Base-by-base conservation (phyloP, 2,888 invertebrate species). In the Erannis defoliaria region DNA sequence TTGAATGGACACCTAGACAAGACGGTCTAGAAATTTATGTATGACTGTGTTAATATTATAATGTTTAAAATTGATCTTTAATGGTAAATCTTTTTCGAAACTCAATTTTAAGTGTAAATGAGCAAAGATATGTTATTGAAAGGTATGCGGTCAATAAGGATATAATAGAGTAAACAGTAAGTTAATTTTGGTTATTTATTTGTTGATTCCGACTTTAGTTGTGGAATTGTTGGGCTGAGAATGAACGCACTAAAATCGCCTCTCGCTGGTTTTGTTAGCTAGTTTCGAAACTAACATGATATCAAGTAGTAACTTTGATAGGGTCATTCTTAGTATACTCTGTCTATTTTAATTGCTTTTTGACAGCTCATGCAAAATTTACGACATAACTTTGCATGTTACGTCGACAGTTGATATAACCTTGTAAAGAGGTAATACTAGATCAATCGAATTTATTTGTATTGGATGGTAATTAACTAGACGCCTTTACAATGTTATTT, bases 141-240 rank as follows among this genome's bases (percentile, higher is more conserved):
- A 42, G 53, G 53, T 49, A 51, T 33, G 40, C 62, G 56, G 56
- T 62, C 62, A 57, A 53, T 62, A 56, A 53, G 55, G 18, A 33
- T 61, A 55, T n/a, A 37, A 16, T 56, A 53, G 9, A 8, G 5
- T 5, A 14, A 19, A 26, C 19, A 37, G n/a, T 62, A 62, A 62
- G 55, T 56, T 56, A 56, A 45, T 46, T 61, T 71, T 71, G 71
- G 64, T 73, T 77, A 76, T 77, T 76, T 77, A 76, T 77, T 76
- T 76, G 62, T 67, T 67, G 67, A 67, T 71, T 59, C 46, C 65
- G 59, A 70, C 64, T 57, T 62, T 51, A 14, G 56, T 60, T 56
- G 54, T 37, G 35, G 67, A 72, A 56, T 68, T 65, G 59, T 65
- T 51, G 46, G 63, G 67, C 67, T 64, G 66, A 62, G 59, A 68